Percentiles rank a stretch among this genome's conserved stretches.
phyloP scores from a whole-genome alignment of 2,113 vertebrate genomes.

The Rhea americana region DNA sequence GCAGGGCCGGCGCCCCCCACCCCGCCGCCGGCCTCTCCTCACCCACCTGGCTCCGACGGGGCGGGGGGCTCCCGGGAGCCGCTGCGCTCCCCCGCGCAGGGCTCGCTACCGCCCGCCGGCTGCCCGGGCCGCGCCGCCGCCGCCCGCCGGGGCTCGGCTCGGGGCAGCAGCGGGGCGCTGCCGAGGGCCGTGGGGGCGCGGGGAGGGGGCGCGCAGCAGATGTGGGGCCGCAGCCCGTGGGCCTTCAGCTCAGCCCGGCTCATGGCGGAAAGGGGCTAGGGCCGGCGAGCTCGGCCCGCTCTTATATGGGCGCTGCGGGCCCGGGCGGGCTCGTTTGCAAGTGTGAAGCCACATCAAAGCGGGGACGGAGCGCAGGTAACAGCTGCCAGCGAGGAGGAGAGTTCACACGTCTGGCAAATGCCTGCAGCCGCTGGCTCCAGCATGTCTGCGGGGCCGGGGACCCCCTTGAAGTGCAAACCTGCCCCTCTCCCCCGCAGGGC shows the following conservation, averaged over 20 bases:
- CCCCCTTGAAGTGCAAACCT: slow-evolving; percentile 65
- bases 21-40: background rate
- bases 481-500: background rate
- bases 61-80: too few relatives aligned
- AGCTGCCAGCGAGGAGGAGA: background rate
- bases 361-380: slow-evolving; percentile 39
- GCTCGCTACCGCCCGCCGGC: too few relatives aligned
- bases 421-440: slow-evolving; percentile 61
- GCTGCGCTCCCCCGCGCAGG: too few relatives aligned
- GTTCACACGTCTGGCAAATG: slow-evolving; percentile 66
- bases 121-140: background rate
- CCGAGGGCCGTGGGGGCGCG: background rate
- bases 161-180: background rate
- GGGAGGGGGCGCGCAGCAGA: slow-evolving; percentile 45
- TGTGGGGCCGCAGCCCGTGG: background rate
- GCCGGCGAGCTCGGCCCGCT: fast-evolving
- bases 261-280: background rate
- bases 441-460: slow-evolving; percentile 22
- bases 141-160: background rate
- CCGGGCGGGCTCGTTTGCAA: slow-evolving; percentile 4
- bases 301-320: background rate
- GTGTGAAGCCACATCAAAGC: slow-evolving; percentile 69
- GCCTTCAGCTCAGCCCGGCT: background rate
- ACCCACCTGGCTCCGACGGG: background rate
- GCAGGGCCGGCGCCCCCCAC: too few relatives aligned